Percentiles rank a stretch among this genome's conserved stretches.
These are phyloP conservation scores for Sterrhoptilus dennistouni DNA, from an alignment of 2,113 vertebrate genomes.

Conservation along the genomic window DNA sequence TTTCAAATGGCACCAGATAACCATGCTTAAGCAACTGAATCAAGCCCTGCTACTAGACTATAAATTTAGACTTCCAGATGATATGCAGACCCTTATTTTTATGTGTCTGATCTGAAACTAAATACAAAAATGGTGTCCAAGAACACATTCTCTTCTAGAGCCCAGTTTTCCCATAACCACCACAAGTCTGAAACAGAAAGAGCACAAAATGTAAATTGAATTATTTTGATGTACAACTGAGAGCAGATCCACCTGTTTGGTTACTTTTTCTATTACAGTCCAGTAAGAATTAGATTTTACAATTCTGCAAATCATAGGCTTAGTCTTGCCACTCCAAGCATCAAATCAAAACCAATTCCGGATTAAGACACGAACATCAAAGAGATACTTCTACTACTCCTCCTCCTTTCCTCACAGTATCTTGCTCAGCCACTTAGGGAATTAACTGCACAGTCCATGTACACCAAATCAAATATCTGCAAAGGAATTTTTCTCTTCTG, in stretches of 20 bases:
- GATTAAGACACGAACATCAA: conserved; percentile 11
- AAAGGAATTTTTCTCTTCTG: neutral
- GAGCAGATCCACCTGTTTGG: neutral
- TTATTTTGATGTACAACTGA: neutral
- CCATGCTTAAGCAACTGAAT: neutral
- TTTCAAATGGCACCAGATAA: neutral
- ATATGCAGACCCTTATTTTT: neutral
- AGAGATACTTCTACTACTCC: neutral
- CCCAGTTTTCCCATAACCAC: neutral
- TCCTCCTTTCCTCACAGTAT: neutral
- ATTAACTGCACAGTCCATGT: neutral
- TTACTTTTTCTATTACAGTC: neutral
- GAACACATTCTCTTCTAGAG: neutral
- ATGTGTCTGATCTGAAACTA: neutral
- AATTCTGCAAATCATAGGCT: conserved; percentile 7
- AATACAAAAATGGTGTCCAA: neutral
- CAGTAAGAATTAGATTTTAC: neutral
- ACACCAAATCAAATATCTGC: neutral
- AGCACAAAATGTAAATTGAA: neutral
- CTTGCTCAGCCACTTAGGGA: neutral
- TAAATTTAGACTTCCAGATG: neutral
- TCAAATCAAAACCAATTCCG: neutral
- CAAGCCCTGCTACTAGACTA: neutral
- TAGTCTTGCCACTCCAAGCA: neutral
- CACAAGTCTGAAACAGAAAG: neutral